Evolutionary conservation across 1,140 invertebrate species (phyloP).

Genomic region (Lysiphlebus fabarum): DNA sequence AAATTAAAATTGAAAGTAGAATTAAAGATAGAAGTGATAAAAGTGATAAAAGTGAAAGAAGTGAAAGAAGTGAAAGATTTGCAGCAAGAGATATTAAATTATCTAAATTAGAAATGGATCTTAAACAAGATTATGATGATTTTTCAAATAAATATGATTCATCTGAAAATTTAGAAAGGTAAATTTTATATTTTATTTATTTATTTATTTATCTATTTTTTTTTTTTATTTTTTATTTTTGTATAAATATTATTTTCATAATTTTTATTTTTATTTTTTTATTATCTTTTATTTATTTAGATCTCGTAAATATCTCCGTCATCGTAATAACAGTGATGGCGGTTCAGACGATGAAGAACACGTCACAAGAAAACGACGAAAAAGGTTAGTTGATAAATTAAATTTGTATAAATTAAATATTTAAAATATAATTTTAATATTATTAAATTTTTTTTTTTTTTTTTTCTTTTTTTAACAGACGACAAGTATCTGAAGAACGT

Average conservation of each 20-base stretch:
- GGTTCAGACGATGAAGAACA: slow-evolving; percentile 49
- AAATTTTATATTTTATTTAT: slow-evolving; percentile 14
- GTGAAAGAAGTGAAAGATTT: slow-evolving; percentile 37
- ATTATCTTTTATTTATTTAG: slow-evolving; percentile 28
- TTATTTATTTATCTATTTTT: background rate
- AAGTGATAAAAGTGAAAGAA: background rate
- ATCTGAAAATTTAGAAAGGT: slow-evolving; percentile 42
- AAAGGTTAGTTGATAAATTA: slow-evolving; percentile 38
- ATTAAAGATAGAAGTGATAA: slow-evolving; percentile 4
- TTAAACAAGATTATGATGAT: slow-evolving; percentile 48
- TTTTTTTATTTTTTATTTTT: slow-evolving; percentile 10
- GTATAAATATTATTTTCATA: slow-evolving; percentile 10
- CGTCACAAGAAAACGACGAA: slow-evolving; percentile 41
- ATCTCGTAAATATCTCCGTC: slow-evolving; percentile 39
- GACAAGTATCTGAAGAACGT: slow-evolving; percentile 23
- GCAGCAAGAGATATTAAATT: slow-evolving; percentile 35
- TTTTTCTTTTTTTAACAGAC: slow-evolving; percentile 9
- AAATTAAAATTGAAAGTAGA: slow-evolving; percentile 32
- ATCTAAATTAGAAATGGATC: slow-evolving; percentile 40
- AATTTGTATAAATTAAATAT: too few species aligned
- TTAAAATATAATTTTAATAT: too few species aligned
- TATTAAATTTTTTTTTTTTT: slow-evolving; percentile 15
- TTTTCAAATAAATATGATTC: slow-evolving; percentile 44
- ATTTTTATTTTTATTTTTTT: too few species aligned
- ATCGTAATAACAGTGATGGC: slow-evolving; percentile 38